phyloP scores from a whole-genome alignment of 2,113 vertebrate species.

The Tringa solitaria region DNA sequence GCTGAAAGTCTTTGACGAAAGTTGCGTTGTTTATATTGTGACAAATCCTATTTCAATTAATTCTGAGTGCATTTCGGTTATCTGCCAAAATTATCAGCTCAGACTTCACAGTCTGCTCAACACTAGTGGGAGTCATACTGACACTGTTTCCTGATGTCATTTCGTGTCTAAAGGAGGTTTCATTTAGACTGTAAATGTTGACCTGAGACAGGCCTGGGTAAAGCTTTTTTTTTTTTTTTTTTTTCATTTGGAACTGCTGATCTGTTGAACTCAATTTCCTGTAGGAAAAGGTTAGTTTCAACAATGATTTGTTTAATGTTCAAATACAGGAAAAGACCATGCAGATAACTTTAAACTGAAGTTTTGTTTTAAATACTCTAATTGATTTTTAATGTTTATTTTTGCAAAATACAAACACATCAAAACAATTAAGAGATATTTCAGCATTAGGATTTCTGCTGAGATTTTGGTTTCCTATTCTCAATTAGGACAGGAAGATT shows the following conservation, averaged over 20 bases:
- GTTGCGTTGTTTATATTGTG: not conserved
- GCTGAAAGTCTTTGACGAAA: not conserved
- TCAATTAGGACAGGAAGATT: not conserved
- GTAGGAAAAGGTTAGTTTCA: not conserved
- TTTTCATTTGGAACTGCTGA: not conserved
- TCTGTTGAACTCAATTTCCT: not conserved
- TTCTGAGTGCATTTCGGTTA: not conserved
- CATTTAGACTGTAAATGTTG: not conserved
- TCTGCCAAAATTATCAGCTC: not conserved
- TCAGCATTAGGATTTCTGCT: not conserved
- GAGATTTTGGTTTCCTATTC: not conserved
- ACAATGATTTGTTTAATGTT: not conserved
- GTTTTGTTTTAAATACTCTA: not conserved
- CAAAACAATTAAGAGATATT: not conserved
- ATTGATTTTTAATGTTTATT: not conserved
- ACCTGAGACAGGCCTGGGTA: not conserved
- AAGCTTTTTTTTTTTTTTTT: not conserved
- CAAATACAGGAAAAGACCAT: constrained; percentile 10
- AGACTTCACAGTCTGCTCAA: not conserved
- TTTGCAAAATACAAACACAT: not conserved
- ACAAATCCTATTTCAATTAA: not conserved
- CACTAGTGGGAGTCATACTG: not conserved
- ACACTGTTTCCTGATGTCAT: not conserved
- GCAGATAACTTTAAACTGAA: not conserved
- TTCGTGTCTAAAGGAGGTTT: not conserved